Percentiles rank a stretch among this genome's conserved stretches.
Evolutionary conservation across 2,888 invertebrate species (phyloP).

Genomic region (Catonia carolina): DNA sequence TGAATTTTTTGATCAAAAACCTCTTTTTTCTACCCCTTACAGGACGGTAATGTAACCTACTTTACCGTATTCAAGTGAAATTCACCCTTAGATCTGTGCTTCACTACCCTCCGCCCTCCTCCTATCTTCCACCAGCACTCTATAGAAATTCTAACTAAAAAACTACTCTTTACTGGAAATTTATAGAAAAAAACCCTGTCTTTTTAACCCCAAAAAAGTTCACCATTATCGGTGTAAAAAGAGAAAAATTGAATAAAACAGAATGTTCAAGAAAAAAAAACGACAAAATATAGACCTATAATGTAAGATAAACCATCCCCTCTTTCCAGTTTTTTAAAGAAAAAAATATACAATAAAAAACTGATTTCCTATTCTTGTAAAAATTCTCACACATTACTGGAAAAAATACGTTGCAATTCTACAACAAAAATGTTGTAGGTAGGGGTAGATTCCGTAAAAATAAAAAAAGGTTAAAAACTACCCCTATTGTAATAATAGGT

Average conservation of each 20-base stretch:
- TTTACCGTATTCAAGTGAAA: slow-evolving; percentile 24
- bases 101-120: too few species aligned
- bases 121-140: background rate
- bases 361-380: slow-evolving; percentile 22
- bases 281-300: too few species aligned
- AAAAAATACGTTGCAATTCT: slow-evolving; percentile 21
- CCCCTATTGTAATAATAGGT: too few species aligned
- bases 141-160: slow-evolving; percentile 18
- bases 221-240: slow-evolving; percentile 17
- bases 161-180: slow-evolving; percentile 21
- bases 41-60: slow-evolving; percentile 25
- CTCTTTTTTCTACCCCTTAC: slow-evolving; percentile 13
- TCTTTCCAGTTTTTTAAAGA: too few species aligned
- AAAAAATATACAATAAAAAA: slow-evolving; percentile 14
- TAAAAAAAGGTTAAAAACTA: too few species aligned
- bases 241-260: background rate
- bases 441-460: too few species aligned
- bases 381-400: slow-evolving; percentile 17
- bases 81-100: slow-evolving; percentile 12
- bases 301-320: too few species aligned
- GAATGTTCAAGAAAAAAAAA: too few species aligned
- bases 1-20: slow-evolving; percentile 28
- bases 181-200: slow-evolving; percentile 10
- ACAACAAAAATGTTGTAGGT: background rate
- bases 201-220: slow-evolving; percentile 24